These are phyloP conservation scores for Scolopax mira DNA, from an alignment of 2,113 vertebrate species.

Conservation along the genomic window DNA sequence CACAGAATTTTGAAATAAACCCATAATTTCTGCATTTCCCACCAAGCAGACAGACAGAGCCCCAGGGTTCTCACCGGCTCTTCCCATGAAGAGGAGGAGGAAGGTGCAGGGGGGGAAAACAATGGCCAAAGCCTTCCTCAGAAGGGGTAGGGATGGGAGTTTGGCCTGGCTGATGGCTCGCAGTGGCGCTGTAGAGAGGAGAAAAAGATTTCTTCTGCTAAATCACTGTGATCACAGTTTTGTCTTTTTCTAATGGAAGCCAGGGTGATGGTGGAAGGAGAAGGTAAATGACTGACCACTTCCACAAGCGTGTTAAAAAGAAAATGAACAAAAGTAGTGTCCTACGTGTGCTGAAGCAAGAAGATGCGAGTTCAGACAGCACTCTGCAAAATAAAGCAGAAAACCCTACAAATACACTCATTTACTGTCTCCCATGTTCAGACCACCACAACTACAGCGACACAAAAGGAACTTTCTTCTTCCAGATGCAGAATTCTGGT, in stretches of 20 bases:
- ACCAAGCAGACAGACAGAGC: not conserved
- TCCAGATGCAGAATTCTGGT: not conserved
- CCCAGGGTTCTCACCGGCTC: accelerated
- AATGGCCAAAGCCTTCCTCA: not conserved
- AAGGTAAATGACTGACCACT: not conserved
- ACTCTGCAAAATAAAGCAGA: not conserved
- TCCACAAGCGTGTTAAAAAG: accelerated
- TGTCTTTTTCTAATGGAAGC: accelerated
- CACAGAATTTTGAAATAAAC: not conserved
- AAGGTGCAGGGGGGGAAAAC: not conserved
- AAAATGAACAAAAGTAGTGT: accelerated
- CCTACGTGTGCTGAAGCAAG: not conserved
- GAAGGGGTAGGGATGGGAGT: accelerated
- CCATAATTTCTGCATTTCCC: not conserved
- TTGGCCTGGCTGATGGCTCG: accelerated
- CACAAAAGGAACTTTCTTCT: too few species aligned
- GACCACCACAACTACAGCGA: too few species aligned
- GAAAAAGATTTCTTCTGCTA: accelerated
- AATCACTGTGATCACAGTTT: accelerated
- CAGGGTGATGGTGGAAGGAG: not conserved
- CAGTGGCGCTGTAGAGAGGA: accelerated
- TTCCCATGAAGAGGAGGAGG: not conserved
- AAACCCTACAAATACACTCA: not conserved
- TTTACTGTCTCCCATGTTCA: not conserved
- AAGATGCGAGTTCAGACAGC: not conserved